phyloP scores from a whole-genome alignment of 1,140 invertebrate genomes.

The Parasteatoda tepidariorum region DNA sequence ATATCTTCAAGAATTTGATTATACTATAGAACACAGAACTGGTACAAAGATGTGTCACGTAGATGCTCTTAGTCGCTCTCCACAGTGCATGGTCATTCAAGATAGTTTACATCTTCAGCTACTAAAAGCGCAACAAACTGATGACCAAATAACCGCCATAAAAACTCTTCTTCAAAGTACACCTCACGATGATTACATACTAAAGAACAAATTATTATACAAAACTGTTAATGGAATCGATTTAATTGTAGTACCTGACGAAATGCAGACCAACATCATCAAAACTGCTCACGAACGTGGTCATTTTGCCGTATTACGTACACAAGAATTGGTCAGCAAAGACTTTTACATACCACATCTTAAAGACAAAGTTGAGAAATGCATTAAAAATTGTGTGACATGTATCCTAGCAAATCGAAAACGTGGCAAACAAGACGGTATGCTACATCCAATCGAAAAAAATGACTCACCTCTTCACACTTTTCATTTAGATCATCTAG shows the following conservation, averaged over 20 bases:
- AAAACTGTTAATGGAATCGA: neutral
- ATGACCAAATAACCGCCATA: neutral
- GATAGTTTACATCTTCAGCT: neutral
- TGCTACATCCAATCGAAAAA: neutral
- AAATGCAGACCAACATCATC: neutral
- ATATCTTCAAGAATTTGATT: slow-evolving; percentile 19
- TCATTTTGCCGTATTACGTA: neutral
- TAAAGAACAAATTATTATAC: neutral
- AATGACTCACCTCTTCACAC: neutral
- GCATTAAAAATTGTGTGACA: neutral
- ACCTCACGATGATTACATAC: neutral
- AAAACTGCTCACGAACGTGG: neutral
- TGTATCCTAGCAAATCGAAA: neutral
- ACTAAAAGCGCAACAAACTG: neutral
- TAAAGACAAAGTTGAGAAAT: neutral
- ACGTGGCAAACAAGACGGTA: neutral
- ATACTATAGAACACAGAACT: slow-evolving; percentile 20
- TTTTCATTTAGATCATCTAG: neutral
- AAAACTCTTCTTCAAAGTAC: neutral
- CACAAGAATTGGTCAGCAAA: neutral
- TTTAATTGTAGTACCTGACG: neutral
- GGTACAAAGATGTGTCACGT: slow-evolving; percentile 9
- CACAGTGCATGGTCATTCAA: neutral
- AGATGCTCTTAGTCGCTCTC: neutral
- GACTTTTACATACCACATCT: neutral